Evolutionary conservation across 2,888 invertebrate genomes (phyloP), one percentile per base, ranked within the genome.

Genomic region (Phortica magna): DNA sequence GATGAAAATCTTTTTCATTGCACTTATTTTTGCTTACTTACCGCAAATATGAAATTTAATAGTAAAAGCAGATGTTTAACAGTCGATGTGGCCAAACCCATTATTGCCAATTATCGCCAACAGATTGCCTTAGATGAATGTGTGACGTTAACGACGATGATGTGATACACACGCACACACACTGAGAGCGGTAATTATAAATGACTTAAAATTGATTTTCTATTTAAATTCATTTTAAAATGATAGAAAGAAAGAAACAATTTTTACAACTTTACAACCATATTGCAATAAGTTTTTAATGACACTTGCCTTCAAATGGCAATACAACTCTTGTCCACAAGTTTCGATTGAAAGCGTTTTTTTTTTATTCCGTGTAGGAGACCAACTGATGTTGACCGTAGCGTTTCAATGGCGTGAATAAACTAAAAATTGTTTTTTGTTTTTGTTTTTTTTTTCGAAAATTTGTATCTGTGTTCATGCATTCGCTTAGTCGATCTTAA

Each of bases 11-110:
- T 14, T 55, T 41, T 31, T 39, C 61, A 48, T 41, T 43, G 43
- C 71, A 61, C 7, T 53, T 48, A 48, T 48, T 48, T 12, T 12
- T 65, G 48, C 59, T 42, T n/a, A 89, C 89, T 86, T 76, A 90
- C 90, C 80, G 85, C 77, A 79, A 87, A 89, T 55, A 89, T 80
- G 77, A 90, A 90, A 83, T 90, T 90, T 4, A 90, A 79, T 7
- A 90, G 82, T 75, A 90, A 77, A 77, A 90, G 77, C 80, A 90
- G 82, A 80, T 90, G 89, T 83, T 90, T 90, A 76, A 84, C 82
- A 78, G 90, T 89, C 39, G 85, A 79, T 71, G 88, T 84, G 42
- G 82, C 83, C 22, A 90, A 81, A 48, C 87, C 87, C 90, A 90
- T 90, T 48, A 76, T 84, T 65, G 84, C 84, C 77, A 75, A 80